Evolutionary conservation across 2,888 invertebrate species (phyloP), one percentile per base, ranked within the genome.

Genomic region (Caenorhabditis sinica): DNA sequence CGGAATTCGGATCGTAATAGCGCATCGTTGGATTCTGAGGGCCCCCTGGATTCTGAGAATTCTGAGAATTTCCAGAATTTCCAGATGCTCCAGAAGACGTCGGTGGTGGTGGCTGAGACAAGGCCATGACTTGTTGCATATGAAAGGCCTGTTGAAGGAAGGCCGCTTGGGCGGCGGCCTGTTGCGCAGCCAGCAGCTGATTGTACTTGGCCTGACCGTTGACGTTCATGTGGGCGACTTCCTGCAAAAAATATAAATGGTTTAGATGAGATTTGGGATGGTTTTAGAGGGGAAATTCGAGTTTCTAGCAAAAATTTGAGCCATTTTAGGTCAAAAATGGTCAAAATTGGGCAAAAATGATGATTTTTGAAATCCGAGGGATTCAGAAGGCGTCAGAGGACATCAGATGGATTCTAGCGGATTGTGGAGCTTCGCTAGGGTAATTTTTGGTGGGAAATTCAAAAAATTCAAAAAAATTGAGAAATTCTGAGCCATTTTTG

Each of bases 1-100:
- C 92, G 15, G 90, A 88, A 43, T 79, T 85, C 20, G 92, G 89
- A 74, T 92, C 92, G 79, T 92, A 92, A 81, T 90, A 90, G 69
- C 88, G 88, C 72, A 81, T 75, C 23, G 75, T 84, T 33, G 74
- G 72, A 51, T 43, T 49, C 20, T 61, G 45, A 25, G 66, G 51
- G 23, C n/a, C 23, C 9, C 53, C 53, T 11, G 28, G 40, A 40
- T 40, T 40, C 13, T 40, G 40, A n/a, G n/a, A n/a, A 40, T 40
- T 40, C 40, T 40, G 40, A 6, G 9, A n/a, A n/a, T n/a, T 40
- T 40, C 40, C 40, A 40, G 40, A 40, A 40, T 6, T 13, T 33
- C 33, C n/a, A n/a, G n/a, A 17, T 1, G 51, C 1, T 20, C 20
- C 51, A 20, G 51, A 51, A 20, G 51, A 11, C 20, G 51, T n/a